Base-by-base conservation (phyloP, 2,113 vertebrate genomes). In the Sander vitreus region DNA sequence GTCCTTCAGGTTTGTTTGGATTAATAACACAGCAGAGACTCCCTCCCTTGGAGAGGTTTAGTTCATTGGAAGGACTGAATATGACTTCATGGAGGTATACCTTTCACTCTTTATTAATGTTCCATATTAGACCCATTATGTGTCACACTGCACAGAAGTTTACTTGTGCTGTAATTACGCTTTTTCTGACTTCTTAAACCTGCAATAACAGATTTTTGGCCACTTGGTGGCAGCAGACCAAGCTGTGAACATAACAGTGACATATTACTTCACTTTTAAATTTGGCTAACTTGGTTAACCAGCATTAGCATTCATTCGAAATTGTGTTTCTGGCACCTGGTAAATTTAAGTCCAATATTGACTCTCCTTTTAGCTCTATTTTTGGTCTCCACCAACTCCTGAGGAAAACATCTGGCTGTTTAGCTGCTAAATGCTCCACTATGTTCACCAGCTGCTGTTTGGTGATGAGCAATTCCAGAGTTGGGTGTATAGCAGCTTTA, bases 1-100 rank as follows among this genome's bases (percentile, higher is more conserved):
- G 83, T 67, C 71, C 55, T 89, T 90, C 64, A 55, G 76, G 65
- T 88, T 89, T 91, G 89, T 92, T 91, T 91, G 67, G 87, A 89
- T 82, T 88, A 63, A 89, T 80, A 90, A 93, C 91, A 90, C n/a
- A 23, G 58, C 45, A 18, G 57, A 70, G 73, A 73, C 76, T 81
- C 75, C 81, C 71, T 39, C 65, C 76, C 79, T 69, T 66, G 12
- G 53, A 80, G 73, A 80, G 68, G 47, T 81, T 86, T 55, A 48
- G 77, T 74, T 72, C 60, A 80, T 33, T 89, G 81, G 81, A 76
- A 88, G 71, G 48, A 73, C 47, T 81, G 76, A 77, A 64, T 89
- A 55, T 72, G 76, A 89, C 78, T 83, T 81, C 71, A 75, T 63
- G 53, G 81, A 72, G 76, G 75, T 89, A 57, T 85, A 89, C 60